A percentile compares a stretch with the other conserved stretches of the same genome.
These are phyloP conservation scores for Harlomillsia oculata DNA, from an alignment of 1,140 invertebrate genomes.

Conservation along the genomic window DNA sequence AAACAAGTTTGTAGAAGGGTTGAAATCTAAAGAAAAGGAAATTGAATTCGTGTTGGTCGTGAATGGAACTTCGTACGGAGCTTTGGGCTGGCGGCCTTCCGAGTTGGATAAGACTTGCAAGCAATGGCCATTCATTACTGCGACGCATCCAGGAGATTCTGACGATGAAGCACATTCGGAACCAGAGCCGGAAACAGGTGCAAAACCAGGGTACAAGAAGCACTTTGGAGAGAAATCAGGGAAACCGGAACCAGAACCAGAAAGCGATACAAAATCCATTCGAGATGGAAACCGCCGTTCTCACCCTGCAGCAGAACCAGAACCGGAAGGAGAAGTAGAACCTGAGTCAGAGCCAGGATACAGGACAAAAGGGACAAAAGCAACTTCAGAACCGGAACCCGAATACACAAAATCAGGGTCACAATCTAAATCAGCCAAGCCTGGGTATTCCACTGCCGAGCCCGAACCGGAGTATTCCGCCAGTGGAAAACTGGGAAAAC, in stretches of 20 bases:
- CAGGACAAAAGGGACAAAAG: neutral
- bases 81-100: slow-evolving; percentile 58
- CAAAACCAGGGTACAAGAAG: neutral
- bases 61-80: slow-evolving; percentile 74
- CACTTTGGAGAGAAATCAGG: too few species aligned
- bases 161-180: neutral
- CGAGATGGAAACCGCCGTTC: slow-evolving; percentile 19
- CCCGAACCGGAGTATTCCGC: slow-evolving; percentile 40
- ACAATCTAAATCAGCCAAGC: neutral
- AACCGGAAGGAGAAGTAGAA: slow-evolving; percentile 36
- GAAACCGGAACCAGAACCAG: neutral
- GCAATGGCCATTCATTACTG: slow-evolving; percentile 22
- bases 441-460: slow-evolving; percentile 21
- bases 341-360: slow-evolving; percentile 32
- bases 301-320: slow-evolving; percentile 35
- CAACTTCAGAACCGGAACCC: neutral
- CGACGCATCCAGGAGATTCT: neutral
- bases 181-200: neutral
- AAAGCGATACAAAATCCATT: neutral
- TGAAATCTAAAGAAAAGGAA: slow-evolving; percentile 53
- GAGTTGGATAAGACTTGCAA: slow-evolving; percentile 13
- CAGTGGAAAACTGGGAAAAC: slow-evolving; percentile 24
- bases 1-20: slow-evolving; percentile 28
- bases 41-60: slow-evolving; percentile 73
- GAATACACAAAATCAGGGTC: neutral